Evolutionary conservation across 2,888 invertebrate genomes (phyloP).

Genomic region (Mechanitis messenoides): DNA sequence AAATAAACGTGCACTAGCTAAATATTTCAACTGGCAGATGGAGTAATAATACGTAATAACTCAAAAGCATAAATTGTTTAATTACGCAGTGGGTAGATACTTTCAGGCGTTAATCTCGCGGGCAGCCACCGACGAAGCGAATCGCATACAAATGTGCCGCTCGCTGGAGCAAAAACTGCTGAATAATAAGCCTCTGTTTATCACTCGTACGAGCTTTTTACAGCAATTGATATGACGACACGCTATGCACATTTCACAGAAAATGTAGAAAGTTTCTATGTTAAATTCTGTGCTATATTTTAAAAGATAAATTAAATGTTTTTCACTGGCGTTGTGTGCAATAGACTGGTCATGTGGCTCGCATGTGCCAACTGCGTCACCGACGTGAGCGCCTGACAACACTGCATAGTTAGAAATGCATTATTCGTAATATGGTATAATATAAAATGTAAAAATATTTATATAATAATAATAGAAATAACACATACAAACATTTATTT

Average conservation of each 20-base stretch:
- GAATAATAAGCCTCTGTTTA: constrained; percentile 58
- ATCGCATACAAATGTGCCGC: constrained; percentile 69
- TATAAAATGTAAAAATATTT: too few species aligned
- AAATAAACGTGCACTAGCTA: constrained; percentile 7
- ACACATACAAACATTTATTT: too few species aligned
- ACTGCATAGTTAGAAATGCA: constrained; percentile 29
- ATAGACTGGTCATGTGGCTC: constrained; percentile 37
- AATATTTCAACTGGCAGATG: constrained; percentile 11
- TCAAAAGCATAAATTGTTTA: constrained; percentile 61
- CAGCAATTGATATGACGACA: constrained; percentile 54
- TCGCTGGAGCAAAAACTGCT: constrained; percentile 63
- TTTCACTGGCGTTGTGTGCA: constrained; percentile 26
- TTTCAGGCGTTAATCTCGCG: constrained; percentile 63
- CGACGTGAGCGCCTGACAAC: constrained; percentile 44
- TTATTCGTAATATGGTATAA: background rate
- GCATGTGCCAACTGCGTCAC: constrained; percentile 67
- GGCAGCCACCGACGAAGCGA: constrained; percentile 60
- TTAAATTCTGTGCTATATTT: constrained; percentile 14
- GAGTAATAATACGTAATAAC: constrained; percentile 39
- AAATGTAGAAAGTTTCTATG: constrained; percentile 34
- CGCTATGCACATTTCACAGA: constrained; percentile 52
- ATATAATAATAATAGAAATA: too few species aligned
- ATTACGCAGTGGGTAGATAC: constrained; percentile 49
- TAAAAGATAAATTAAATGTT: constrained; percentile 16
- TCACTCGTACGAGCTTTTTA: constrained; percentile 50